These are phyloP conservation scores for Ceryle rudis DNA, from an alignment of 2,797 vertebrate species.

Conservation along the genomic window DNA sequence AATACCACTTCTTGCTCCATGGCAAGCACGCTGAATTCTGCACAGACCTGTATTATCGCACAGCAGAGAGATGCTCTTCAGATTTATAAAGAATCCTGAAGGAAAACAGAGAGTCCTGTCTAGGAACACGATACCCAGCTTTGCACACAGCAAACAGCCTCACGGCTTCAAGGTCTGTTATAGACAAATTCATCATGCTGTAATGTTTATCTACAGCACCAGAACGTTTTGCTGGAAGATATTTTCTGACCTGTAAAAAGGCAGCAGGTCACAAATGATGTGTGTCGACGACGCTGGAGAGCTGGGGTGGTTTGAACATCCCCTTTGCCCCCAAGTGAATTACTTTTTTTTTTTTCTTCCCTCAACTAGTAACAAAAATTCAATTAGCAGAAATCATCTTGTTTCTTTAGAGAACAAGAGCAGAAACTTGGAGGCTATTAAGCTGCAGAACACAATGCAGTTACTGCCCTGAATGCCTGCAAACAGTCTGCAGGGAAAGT, in stretches of 20 bases:
- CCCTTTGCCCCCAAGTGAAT: not conserved
- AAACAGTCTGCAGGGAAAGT: not conserved
- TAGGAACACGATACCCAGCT: not conserved
- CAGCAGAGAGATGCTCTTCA: not conserved
- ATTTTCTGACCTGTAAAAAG: not conserved
- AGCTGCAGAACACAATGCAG: not conserved
- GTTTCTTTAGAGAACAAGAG: not conserved
- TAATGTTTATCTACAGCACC: not conserved
- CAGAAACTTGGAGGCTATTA: not conserved
- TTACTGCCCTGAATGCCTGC: not conserved
- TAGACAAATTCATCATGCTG: not conserved
- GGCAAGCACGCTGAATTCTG: not conserved
- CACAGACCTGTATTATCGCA: fast-evolving
- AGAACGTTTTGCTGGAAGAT: not conserved
- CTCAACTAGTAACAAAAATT: not conserved
- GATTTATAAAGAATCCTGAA: not conserved
- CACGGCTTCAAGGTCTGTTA: not conserved
- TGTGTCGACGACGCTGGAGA: fast-evolving
- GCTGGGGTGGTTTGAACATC: not conserved
- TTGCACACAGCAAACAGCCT: not conserved
- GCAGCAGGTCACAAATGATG: not conserved
- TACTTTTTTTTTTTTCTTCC: not conserved
- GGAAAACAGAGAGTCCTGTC: not conserved
- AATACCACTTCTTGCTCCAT: not conserved
- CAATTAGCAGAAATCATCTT: not conserved